These are phyloP conservation scores for Dipodomys merriami DNA, from an alignment of 2,113 vertebrate species.

Conservation along the genomic window DNA sequence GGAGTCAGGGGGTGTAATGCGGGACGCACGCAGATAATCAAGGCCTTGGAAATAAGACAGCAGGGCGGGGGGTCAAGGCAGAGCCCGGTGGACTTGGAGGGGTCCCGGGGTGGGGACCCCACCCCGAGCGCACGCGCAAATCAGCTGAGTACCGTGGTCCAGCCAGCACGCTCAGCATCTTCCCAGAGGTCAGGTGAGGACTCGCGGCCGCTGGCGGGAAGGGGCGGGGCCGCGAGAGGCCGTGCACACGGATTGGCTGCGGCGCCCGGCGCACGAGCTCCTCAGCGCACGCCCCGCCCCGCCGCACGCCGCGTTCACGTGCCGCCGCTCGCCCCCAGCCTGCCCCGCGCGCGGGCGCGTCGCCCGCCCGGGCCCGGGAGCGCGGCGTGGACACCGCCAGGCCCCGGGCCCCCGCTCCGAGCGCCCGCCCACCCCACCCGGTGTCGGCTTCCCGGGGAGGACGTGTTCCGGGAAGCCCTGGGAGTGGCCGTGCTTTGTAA, in stretches of 20 bases:
- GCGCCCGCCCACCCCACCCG: no score
- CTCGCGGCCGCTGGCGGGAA: rapidly evolving
- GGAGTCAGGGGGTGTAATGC: no score
- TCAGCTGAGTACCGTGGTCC: rapidly evolving
- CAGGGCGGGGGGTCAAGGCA: no score
- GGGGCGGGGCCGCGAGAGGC: background rate
- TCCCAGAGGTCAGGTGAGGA: background rate
- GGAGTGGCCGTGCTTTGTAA: background rate
- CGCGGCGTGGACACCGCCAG: background rate
- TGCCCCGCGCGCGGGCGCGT: background rate
- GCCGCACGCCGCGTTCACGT: conserved; percentile 65
- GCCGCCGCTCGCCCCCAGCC: background rate
- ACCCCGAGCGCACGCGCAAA: no score
- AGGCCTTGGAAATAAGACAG: no score
- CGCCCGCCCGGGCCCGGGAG: background rate
- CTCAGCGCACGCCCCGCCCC: background rate
- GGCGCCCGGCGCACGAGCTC: background rate
- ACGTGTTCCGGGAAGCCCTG: background rate
- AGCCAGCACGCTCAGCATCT: rapidly evolving
- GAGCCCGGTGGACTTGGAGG: no score
- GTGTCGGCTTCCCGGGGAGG: background rate
- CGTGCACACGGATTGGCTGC: conserved; percentile 44
- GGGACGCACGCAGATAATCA: no score
- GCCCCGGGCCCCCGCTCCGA: no score
- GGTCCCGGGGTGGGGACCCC: no score